Percentiles rank a stretch among this genome's conserved stretches.
Evolutionary conservation across 2,888 invertebrate species (phyloP).

Genomic region (Camponotus fellah): DNA sequence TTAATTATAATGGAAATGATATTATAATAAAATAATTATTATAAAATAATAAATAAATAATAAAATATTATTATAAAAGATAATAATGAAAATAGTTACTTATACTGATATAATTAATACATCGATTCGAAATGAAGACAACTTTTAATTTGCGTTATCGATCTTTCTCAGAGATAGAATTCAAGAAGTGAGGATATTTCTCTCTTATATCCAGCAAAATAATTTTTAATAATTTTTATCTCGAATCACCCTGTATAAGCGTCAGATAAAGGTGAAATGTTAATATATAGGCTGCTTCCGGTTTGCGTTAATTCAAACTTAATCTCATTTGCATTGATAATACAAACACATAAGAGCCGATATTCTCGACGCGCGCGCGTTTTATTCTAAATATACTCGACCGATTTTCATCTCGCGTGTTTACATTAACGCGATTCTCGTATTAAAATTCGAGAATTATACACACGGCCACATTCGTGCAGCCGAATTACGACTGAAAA

Average conservation of each 20-base stretch:
- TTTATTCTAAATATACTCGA: slow-evolving; percentile 26
- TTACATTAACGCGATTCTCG: slow-evolving; percentile 35
- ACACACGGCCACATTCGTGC: neutral
- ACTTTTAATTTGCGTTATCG: neutral
- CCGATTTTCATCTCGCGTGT: slow-evolving; percentile 41
- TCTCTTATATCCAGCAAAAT: neutral
- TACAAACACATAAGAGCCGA: slow-evolving; percentile 34
- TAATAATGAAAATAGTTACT: neutral
- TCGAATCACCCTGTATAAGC: neutral
- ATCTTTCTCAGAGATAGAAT: neutral
- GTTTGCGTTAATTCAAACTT: slow-evolving; percentile 23
- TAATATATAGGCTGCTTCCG: neutral
- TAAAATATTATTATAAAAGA: too few relatives aligned
- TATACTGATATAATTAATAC: neutral
- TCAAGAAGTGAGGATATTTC: neutral
- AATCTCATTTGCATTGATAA: slow-evolving; percentile 47
- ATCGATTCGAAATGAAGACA: neutral
- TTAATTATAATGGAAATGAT: neutral
- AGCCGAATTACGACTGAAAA: neutral
- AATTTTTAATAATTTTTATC: slow-evolving; percentile 2
- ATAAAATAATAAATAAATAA: too few relatives aligned
- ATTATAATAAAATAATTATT: too few relatives aligned
- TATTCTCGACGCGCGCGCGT: slow-evolving; percentile 21
- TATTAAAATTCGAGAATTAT: slow-evolving; percentile 38
- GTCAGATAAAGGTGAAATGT: neutral